Conservation (phyloP, 2,888 invertebrate species). For the Pyralis farinalis region DNA sequence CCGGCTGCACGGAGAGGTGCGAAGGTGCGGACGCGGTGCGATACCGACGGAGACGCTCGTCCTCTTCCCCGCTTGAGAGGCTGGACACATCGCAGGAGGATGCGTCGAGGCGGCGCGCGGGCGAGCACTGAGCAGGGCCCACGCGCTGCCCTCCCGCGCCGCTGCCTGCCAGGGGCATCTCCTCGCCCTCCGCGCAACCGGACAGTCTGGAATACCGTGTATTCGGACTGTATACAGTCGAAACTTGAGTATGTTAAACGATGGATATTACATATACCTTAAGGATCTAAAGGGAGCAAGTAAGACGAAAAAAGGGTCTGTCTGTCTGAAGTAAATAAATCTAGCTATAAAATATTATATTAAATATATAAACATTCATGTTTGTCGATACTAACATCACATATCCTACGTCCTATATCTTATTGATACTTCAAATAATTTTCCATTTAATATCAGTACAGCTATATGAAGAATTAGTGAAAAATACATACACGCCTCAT, state of each 20-base stretch:
- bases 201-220: slow-evolving; percentile 56
- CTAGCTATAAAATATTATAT: no score
- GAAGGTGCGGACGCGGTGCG: slow-evolving; percentile 46
- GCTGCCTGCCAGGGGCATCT: slow-evolving; percentile 67
- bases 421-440: no score
- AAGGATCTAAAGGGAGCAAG: no score
- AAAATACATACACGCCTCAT: no score
- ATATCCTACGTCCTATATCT: no score
- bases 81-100: slow-evolving; percentile 74
- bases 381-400: no score
- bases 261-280: no score
- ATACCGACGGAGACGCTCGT: slow-evolving; percentile 72
- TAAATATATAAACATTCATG: no score
- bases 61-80: slow-evolving; percentile 75
- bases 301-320: no score
- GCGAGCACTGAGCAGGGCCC: slow-evolving; percentile 71
- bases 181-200: slow-evolving; percentile 67
- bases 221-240: neutral
- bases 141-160: slow-evolving; percentile 38
- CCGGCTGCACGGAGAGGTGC: slow-evolving; percentile 26
- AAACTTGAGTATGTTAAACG: neutral
- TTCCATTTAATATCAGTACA: no score
- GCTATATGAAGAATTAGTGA: no score
- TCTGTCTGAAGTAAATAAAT: no score
- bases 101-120: slow-evolving; percentile 70